Conservation (phyloP, 1,140 invertebrate genomes). For the Eufriesea mexicana region DNA sequence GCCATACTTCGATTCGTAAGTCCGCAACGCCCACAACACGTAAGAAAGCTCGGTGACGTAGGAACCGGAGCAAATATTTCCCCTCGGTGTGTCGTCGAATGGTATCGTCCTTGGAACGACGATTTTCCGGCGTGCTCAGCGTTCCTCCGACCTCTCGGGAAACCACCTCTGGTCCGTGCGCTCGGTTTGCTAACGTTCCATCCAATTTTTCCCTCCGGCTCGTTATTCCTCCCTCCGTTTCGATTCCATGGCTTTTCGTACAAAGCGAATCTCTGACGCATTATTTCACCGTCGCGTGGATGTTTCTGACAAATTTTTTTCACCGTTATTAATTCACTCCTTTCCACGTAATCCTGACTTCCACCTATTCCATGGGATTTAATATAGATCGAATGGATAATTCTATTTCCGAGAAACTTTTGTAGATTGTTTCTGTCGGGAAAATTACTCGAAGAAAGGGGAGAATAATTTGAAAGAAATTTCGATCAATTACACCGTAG, state of each 20-base stretch:
- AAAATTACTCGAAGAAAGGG: no score
- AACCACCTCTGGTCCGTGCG: neutral
- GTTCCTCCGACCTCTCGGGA: neutral
- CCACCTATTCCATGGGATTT: no score
- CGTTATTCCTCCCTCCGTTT: neutral
- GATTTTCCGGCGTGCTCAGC: neutral
- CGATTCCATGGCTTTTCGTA: neutral
- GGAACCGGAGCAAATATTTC: conserved; percentile 26
- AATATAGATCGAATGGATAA: no score
- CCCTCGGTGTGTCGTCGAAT: neutral
- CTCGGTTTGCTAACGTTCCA: neutral
- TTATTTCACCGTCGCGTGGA: no score
- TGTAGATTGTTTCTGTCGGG: no score
- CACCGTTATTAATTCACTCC: no score
- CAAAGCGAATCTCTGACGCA: no score
- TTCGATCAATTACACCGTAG: no score
- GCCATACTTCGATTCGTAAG: conserved; percentile 81
- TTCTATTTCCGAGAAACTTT: no score
- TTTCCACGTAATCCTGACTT: no score
- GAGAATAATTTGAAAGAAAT: neutral
- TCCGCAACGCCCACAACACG: conserved; percentile 64
- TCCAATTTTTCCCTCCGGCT: neutral
- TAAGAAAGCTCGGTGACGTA: conserved; percentile 57
- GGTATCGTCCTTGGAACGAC: neutral
- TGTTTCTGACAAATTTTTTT: no score